Percentiles rank a stretch among this genome's conserved stretches.
These are phyloP conservation scores for Helleia helle DNA, from an alignment of 2,888 invertebrate genomes.

Conservation along the genomic window DNA sequence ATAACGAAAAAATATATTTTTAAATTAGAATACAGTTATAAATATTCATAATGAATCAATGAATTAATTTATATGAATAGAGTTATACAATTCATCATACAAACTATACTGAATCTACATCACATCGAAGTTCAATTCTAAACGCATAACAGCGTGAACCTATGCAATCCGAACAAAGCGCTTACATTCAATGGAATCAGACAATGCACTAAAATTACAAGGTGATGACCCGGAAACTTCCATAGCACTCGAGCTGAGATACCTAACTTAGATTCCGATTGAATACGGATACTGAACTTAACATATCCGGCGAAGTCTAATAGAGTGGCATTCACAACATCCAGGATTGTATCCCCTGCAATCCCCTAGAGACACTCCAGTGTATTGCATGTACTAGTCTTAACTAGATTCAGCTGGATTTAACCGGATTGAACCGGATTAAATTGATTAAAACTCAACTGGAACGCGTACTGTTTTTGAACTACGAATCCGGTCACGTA, in stretches of 20 bases:
- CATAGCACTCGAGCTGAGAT: constrained; percentile 17
- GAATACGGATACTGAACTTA: constrained; percentile 24
- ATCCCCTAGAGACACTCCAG: constrained; percentile 27
- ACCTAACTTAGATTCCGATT: constrained; percentile 16
- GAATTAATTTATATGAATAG: neutral
- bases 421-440: constrained; percentile 28
- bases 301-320: constrained; percentile 27
- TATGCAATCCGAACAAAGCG: neutral
- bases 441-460: constrained; percentile 27
- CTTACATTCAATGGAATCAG: constrained; percentile 1
- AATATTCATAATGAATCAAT: no score
- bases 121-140: neutral
- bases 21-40: no score
- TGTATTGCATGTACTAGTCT: constrained; percentile 9
- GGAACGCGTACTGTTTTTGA: constrained; percentile 13
- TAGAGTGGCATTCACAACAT: constrained; percentile 33
- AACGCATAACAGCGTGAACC: neutral
- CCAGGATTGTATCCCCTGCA: constrained; percentile 26
- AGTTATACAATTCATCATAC: neutral
- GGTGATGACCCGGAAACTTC: constrained; percentile 16
- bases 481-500: constrained; percentile 10
- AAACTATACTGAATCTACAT: neutral
- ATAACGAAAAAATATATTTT: no score
- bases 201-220: constrained; percentile 1
- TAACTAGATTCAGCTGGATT: constrained; percentile 24